These are phyloP conservation scores for Oreochromis tanganicae DNA, from an alignment of 2,113 vertebrate genomes.

Conservation along the genomic window DNA sequence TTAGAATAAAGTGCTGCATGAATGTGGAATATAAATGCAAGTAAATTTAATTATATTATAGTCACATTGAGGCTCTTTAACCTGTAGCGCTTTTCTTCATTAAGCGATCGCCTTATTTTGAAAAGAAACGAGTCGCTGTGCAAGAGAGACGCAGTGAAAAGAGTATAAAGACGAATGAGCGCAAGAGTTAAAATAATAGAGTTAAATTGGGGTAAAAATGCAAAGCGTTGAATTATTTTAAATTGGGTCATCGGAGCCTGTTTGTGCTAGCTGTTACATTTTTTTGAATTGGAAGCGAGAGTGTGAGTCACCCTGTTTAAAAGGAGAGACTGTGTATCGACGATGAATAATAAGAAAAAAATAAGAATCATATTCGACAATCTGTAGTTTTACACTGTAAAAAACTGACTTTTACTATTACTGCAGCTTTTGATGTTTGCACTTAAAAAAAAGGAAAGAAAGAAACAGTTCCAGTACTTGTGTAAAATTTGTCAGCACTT, in stretches of 20 bases:
- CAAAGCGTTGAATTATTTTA: background rate
- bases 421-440: background rate
- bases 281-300: background rate
- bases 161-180: background rate
- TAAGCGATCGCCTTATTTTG: background rate
- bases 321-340: background rate
- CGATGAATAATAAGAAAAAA: background rate
- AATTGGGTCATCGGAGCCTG: background rate
- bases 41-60: background rate
- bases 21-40: background rate
- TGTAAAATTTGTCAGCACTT: conserved; percentile 2
- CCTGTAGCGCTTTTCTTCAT: background rate
- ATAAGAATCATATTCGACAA: background rate
- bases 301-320: background rate
- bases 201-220: background rate
- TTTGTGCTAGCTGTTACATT: background rate
- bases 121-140: background rate
- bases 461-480: background rate
- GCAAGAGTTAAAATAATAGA: background rate
- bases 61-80: background rate
- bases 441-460: background rate
- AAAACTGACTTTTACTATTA: background rate
- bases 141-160: fast-evolving
- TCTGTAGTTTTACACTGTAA: background rate
- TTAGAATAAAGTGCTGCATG: background rate